Conservation (phyloP, 2,888 invertebrate species). For the Zelleria hepariella region DNA sequence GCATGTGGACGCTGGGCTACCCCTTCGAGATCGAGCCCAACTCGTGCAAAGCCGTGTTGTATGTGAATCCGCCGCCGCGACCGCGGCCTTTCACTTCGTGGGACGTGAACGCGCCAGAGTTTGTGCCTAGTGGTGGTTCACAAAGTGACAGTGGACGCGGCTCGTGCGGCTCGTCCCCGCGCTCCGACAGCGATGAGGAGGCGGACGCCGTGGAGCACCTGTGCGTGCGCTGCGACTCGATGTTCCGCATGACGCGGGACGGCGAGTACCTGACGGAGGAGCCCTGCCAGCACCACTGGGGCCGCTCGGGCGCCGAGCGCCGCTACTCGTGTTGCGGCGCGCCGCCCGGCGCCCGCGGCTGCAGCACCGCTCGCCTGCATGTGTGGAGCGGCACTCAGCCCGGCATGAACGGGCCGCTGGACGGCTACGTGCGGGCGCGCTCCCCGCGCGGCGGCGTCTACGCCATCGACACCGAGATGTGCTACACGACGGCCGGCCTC, state of each 20-base stretch:
- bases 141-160: constrained; percentile 70
- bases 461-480: constrained; percentile 98
- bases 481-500: constrained; percentile 87
- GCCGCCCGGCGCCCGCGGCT: constrained; percentile 71
- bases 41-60: constrained; percentile 75
- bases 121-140: constrained; percentile 68
- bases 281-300: constrained; percentile 91
- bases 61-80: constrained; percentile 69
- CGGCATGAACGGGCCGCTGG: constrained; percentile 81
- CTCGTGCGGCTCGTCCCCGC: constrained; percentile 68
- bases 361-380: constrained; percentile 76
- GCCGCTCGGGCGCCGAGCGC: constrained; percentile 75
- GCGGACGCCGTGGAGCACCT: constrained; percentile 71
- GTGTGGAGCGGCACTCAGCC: constrained; percentile 82
- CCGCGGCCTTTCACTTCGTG: constrained; percentile 55
- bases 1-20: constrained; percentile 78
- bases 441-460: constrained; percentile 75
- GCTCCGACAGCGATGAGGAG: constrained; percentile 71
- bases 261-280: constrained; percentile 82
- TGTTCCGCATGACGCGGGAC: constrained; percentile 78
- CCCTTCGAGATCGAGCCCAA: constrained; percentile 76
- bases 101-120: constrained; percentile 79
- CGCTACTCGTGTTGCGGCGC: constrained; percentile 77
- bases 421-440: constrained; percentile 76
- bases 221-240: constrained; percentile 81